These are phyloP conservation scores for Drosophila austrosaltans DNA, from an alignment of 2,888 invertebrate species.

Conservation along the genomic window DNA sequence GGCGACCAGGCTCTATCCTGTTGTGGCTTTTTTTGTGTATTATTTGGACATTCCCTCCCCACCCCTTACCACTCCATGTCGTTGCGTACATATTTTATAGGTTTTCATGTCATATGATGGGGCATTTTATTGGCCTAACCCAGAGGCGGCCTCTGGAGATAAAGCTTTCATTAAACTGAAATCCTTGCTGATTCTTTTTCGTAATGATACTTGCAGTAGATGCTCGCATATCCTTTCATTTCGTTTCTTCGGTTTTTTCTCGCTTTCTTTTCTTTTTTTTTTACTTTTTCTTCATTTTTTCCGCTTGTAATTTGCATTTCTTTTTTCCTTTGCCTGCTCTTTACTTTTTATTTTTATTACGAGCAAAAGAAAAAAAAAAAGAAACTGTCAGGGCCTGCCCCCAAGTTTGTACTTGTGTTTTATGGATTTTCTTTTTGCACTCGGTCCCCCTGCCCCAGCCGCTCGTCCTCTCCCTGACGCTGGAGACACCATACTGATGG, in stretches of 20 bases:
- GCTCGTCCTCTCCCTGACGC: slow-evolving; percentile 16
- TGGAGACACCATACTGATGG: neutral
- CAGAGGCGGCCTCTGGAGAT: neutral
- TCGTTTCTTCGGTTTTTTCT: slow-evolving; percentile 13
- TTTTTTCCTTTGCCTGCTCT: slow-evolving; percentile 32
- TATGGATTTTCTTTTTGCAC: slow-evolving; percentile 64
- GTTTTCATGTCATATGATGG: slow-evolving; percentile 64
- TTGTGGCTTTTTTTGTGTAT: slow-evolving; percentile 65
- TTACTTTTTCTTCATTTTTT: slow-evolving; percentile 32
- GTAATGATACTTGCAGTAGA: slow-evolving; percentile 66
- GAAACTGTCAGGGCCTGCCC: slow-evolving; percentile 26
- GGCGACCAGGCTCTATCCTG: slow-evolving; percentile 34
- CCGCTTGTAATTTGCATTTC: slow-evolving; percentile 64
- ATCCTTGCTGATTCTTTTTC: slow-evolving; percentile 47
- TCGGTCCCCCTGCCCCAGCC: neutral
- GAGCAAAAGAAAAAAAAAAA: slow-evolving; percentile 27
- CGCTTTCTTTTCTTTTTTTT: neutral
- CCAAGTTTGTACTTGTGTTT: slow-evolving; percentile 51
- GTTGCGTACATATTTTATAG: slow-evolving; percentile 52
- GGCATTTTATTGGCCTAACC: slow-evolving; percentile 54
- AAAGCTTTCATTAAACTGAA: slow-evolving; percentile 53
- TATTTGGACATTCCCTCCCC: slow-evolving; percentile 31
- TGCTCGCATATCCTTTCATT: slow-evolving; percentile 33
- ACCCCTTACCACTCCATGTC: neutral
- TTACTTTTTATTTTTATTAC: slow-evolving; percentile 67